These are phyloP conservation scores for Cephus spinipes DNA, from an alignment of 2,888 invertebrate genomes.

Conservation along the genomic window DNA sequence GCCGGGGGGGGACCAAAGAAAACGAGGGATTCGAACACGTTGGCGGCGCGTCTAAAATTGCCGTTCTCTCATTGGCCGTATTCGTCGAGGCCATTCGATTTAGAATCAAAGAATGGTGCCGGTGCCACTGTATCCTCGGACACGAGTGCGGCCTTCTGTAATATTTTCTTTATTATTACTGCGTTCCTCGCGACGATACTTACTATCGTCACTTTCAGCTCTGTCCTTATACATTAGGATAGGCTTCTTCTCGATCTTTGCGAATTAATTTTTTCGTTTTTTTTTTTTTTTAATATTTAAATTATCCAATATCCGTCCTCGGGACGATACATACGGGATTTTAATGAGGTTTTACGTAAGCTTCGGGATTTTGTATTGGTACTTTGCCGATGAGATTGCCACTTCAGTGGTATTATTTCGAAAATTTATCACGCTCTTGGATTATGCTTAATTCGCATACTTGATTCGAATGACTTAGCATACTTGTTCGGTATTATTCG, in stretches of 20 bases:
- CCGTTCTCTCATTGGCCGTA: constrained; percentile 53
- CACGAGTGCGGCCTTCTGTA: not conserved
- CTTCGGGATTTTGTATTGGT: constrained; percentile 16
- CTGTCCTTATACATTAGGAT: not conserved
- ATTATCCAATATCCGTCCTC: not conserved
- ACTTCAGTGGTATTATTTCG: constrained; percentile 46
- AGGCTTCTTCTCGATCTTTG: not conserved
- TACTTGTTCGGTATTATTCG: not conserved
- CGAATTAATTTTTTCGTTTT: not conserved
- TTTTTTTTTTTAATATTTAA: too few relatives aligned
- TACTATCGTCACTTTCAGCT: not conserved
- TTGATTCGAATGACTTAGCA: not conserved
- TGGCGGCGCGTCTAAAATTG: constrained; percentile 48
- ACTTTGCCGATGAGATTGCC: constrained; percentile 43
- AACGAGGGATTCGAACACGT: constrained; percentile 31
- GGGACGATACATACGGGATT: not conserved
- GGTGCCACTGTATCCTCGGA: constrained; percentile 32
- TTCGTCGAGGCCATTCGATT: constrained; percentile 60
- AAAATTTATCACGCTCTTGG: constrained; percentile 45
- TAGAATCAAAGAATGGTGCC: constrained; percentile 59
- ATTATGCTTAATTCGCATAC: constrained; percentile 26
- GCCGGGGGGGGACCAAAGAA: constrained; percentile 14
- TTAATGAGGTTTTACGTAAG: not conserved
- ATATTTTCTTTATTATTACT: not conserved
- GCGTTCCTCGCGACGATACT: not conserved